phyloP scores from a whole-genome alignment of 30 jellyfish, hydroid and myxozoan species.

The Nemopilema nomurai region DNA sequence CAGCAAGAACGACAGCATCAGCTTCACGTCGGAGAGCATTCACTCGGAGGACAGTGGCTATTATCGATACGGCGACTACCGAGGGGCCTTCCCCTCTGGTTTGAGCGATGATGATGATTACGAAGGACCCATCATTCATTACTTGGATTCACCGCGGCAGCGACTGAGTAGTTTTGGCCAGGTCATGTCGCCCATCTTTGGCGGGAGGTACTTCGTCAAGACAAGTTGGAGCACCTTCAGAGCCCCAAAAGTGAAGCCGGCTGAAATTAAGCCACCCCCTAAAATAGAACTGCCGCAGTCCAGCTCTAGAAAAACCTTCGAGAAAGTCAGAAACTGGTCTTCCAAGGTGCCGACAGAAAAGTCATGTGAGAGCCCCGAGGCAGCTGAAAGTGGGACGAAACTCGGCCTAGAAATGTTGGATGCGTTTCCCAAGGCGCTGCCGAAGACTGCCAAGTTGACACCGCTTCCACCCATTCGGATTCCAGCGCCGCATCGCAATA shows the following conservation, averaged over 20 bases:
- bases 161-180: conserved; percentile 48
- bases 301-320: conserved; percentile 40
- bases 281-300: conserved; percentile 21
- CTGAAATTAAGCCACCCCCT: conserved; percentile 40
- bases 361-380: conserved; percentile 11
- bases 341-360: neutral
- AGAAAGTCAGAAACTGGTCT: conserved; percentile 58
- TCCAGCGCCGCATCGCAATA: neutral
- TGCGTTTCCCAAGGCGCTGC: conserved; percentile 5
- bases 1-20: conserved; percentile 68
- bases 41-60: conserved; percentile 63
- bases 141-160: conserved; percentile 43
- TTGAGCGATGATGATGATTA: conserved; percentile 33
- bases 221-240: conserved; percentile 76
- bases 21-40: conserved; percentile 59
- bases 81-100: conserved; percentile 16
- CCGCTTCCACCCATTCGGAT: neutral
- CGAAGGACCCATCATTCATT: conserved; percentile 66
- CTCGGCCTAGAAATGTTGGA: conserved; percentile 5
- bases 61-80: conserved; percentile 33
- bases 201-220: conserved; percentile 69
- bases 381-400: neutral
- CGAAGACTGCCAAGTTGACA: neutral
- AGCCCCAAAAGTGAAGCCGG: conserved; percentile 67
- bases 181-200: conserved; percentile 64